Evolutionary conservation across 2,797 vertebrate genomes (phyloP), one percentile per base, ranked within the genome.

Genomic region (Melanogrammus aeglefinus): DNA sequence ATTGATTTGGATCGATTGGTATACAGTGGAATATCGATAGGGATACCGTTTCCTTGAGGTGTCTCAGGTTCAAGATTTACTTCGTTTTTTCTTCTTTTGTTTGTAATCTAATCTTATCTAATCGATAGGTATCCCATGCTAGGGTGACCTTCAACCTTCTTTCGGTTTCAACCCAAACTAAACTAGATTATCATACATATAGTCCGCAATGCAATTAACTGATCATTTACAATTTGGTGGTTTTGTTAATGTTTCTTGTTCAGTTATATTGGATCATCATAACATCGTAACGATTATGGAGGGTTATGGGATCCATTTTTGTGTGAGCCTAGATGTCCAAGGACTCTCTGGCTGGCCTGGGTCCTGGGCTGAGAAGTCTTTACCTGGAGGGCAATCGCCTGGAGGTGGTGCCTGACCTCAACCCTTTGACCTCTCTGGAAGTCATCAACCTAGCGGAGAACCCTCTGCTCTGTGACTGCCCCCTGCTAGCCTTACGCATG

Each of bases 401-500:
- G 81, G 94, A 90, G 81, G 90, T 91, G 66, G 80, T 97, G 75
- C 97, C 96, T 0, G 80, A 94, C 81, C 87, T 97, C 83, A 88
- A 85, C 6, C 83, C 88, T 12, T 92, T 99, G 83, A 94, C 91
- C 0, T 91, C 93, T 75, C 87, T 99, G 82, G 96, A 98, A 84
- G 96, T 96, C 82, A 94, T 99, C 77, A 97, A 97, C 90, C 93
- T 99, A 86, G 94, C 94, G 0, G 93, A 95, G 8, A 96, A 98
- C 79, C 96, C 97, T 74, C 95, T 99, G 87, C 92, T 90, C 86
- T 99, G 98, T 0, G 92, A 97, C 92, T 99, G 97, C 86, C 95
- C 92, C 74, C 94, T 99, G 80, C 93, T 99, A 78, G 94, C 93
- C 0, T 91, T 99, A 70, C 94, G 82, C 92, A 93, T 94, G 97